Evolutionary conservation across 2,888 invertebrate species (phyloP).

Genomic region (Agonopterix heracliana): DNA sequence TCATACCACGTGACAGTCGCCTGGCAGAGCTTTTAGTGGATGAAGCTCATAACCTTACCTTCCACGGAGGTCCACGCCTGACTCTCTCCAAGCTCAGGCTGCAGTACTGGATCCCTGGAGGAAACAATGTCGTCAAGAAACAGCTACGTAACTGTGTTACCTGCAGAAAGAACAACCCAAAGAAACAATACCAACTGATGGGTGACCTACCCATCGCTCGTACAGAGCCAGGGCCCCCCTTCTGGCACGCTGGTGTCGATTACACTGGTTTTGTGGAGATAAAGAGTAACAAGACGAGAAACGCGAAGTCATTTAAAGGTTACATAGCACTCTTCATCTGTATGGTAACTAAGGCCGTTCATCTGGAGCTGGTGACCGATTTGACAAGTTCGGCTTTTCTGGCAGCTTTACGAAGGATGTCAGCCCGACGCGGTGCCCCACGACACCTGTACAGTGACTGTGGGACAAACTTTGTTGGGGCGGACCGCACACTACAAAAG

Average conservation of each 20-base stretch:
- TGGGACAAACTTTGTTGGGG: neutral
- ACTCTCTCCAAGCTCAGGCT: constrained; percentile 12
- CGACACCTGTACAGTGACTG: neutral
- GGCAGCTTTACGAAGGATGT: neutral
- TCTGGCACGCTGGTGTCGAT: constrained; percentile 1
- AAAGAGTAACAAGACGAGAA: neutral
- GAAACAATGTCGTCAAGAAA: constrained; percentile 3
- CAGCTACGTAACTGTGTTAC: constrained; percentile 4
- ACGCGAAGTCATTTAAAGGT: neutral
- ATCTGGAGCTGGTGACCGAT: neutral
- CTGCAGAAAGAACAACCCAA: constrained; percentile 2
- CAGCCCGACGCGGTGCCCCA: neutral
- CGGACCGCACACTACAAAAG: no score
- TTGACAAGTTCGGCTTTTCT: neutral
- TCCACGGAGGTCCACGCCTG: constrained; percentile 18
- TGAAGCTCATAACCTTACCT: constrained; percentile 14
- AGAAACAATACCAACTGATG: constrained; percentile 3
- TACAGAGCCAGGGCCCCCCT: constrained; percentile 1
- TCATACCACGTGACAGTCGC: constrained; percentile 8
- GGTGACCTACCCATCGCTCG: constrained; percentile 4
- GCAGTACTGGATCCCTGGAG: constrained; percentile 13
- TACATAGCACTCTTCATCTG: constrained; percentile 1
- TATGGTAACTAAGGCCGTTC: neutral
- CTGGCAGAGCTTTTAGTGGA: constrained; percentile 9
- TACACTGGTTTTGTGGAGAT: constrained; percentile 2